A percentile compares a stretch with the other conserved stretches of the same genome.
Evolutionary conservation across 2,113 vertebrate genomes (phyloP).

Genomic region (human): DNA sequence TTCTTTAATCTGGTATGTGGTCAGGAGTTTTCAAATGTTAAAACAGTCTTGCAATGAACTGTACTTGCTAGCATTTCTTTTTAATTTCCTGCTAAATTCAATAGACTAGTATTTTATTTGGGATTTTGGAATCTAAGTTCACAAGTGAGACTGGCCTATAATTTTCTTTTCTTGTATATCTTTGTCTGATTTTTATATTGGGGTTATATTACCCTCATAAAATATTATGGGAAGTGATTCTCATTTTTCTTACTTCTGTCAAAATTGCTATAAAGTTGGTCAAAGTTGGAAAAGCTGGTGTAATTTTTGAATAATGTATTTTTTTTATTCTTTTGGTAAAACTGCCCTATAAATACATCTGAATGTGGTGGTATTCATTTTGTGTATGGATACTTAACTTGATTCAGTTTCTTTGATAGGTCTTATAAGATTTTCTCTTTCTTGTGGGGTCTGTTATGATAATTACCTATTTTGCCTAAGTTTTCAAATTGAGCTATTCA

Average conservation of each 20-base stretch:
- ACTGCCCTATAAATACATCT: background rate
- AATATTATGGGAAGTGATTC: background rate
- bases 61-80: background rate
- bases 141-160: background rate
- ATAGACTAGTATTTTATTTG: background rate
- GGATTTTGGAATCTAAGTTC: background rate
- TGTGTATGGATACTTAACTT: background rate
- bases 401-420: background rate
- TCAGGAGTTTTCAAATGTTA: background rate
- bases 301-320: background rate
- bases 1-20: background rate
- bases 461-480: background rate
- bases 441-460: background rate
- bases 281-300: background rate
- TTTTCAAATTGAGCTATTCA: background rate
- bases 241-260: background rate
- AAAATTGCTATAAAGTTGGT: background rate
- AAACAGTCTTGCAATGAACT: background rate
- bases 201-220: background rate
- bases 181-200: background rate
- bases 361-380: background rate
- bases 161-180: background rate
- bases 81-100: background rate
- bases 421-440: background rate
- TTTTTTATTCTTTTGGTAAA: background rate